A percentile compares a stretch with the other conserved stretches of the same genome.
Evolutionary conservation across 2,888 invertebrate genomes (phyloP).

Genomic region (Neelides folsomi): DNA sequence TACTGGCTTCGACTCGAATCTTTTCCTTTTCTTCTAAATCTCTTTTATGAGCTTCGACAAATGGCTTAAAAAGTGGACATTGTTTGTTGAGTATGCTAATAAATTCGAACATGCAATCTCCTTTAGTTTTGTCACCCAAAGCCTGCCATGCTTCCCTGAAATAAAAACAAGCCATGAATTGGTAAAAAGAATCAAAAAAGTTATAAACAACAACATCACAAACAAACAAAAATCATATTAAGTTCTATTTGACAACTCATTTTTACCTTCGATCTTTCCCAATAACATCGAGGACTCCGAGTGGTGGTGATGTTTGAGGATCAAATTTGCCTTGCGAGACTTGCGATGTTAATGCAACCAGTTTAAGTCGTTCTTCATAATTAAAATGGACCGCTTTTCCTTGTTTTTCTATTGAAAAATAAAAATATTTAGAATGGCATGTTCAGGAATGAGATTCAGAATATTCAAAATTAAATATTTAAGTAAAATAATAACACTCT

Average conservation of each 20-base stretch:
- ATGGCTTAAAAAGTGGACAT: conserved; percentile 82
- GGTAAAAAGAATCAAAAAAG: neutral
- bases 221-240: neutral
- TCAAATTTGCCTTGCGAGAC: conserved; percentile 70
- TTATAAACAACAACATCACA: neutral
- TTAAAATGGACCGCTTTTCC: conserved; percentile 92
- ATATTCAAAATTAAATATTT: no score
- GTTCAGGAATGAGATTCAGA: no score
- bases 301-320: conserved; percentile 55
- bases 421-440: no score
- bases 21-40: conserved; percentile 68
- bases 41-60: conserved; percentile 77
- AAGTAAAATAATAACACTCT: no score
- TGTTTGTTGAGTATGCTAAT: conserved; percentile 70
- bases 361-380: conserved; percentile 79
- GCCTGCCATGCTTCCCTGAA: conserved; percentile 77
- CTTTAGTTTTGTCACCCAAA: conserved; percentile 67
- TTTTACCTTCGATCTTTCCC: conserved; percentile 78
- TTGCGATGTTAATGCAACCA: conserved; percentile 87
- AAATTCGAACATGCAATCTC: conserved; percentile 85
- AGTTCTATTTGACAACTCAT: no score
- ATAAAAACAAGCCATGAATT: conserved; percentile 4
- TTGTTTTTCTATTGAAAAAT: conserved; percentile 65
- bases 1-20: conserved; percentile 39
- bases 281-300: conserved; percentile 89